Base-by-base conservation (phyloP, 2,113 vertebrate species). In the Dromas ardeola region DNA sequence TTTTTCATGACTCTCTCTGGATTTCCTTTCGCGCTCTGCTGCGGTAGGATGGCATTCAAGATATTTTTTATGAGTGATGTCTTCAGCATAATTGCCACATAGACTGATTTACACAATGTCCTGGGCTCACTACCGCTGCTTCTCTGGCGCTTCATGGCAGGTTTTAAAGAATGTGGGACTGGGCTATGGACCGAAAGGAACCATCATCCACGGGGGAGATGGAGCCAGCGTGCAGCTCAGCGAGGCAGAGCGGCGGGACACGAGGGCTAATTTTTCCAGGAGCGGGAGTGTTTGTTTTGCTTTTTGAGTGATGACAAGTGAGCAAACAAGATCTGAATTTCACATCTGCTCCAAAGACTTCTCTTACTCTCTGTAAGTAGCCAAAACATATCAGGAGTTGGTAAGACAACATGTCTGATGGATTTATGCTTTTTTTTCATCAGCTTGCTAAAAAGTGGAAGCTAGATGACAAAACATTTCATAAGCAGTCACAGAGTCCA, bases 401-500 rank as follows among this genome's bases (percentile, higher is more conserved):
- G 94, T 79, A 71, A 97, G 93, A 94, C 94, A 96, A 85, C 96
- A 71, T 23, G 88, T 42, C 81, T 56, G 69, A 89, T 71, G 91
- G 72, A 78, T 94, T 86, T 70, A 74, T 86, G 88, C 72, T 34
- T 88, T 90, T 95, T 96, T 94, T 89, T 91, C 94, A 74, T 84
- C 95, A 96, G 94, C 89, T 96, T 96, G 73, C 61, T 62, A 77
- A 45, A 5, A 65, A 89, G 86, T 81, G 93, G 95, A 94, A 96
- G 94, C 5, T 50, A 91, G 52, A 93, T 97, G 95, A 96, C 95
- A 96, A 97, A 97, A 96, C 86, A 96, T 94, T 89, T 93, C 93
- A 27, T 8, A 50, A 81, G 91, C 93, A 93, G 80, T 8, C 83
- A 29, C 61, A 13, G 93, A 56, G 94, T 89, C 96, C 93, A 71